These are phyloP conservation scores for Budorcas taxicolor DNA, from an alignment of 2,113 vertebrate species.

Conservation along the genomic window DNA sequence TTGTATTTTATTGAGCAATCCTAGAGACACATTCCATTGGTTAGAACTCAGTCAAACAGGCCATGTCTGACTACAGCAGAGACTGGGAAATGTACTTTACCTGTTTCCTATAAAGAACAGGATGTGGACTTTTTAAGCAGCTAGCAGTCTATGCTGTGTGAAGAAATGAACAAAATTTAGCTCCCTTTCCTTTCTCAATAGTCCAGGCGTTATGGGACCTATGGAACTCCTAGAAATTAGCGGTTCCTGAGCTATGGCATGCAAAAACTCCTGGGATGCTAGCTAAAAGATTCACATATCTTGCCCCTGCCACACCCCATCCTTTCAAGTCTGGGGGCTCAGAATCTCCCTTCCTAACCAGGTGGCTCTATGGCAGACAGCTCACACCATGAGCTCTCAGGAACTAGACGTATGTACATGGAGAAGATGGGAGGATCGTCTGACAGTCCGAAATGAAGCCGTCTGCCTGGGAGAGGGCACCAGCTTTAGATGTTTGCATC, in stretches of 20 bases:
- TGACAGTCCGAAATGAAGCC: neutral
- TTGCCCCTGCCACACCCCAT: neutral
- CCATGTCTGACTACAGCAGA: neutral
- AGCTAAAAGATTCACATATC: neutral
- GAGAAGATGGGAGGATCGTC: neutral
- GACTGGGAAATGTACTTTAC: neutral
- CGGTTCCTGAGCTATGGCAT: neutral
- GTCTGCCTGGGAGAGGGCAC: accelerated
- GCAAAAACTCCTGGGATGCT: neutral
- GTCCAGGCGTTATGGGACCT: neutral
- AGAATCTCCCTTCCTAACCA: neutral
- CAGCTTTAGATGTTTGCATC: neutral
- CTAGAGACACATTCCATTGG: neutral
- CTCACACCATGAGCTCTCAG: neutral
- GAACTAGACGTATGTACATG: neutral
- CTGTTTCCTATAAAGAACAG: neutral
- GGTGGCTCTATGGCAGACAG: neutral
- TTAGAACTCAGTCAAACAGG: neutral
- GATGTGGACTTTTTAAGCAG: neutral
- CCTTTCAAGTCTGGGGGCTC: neutral
- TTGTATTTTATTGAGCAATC: neutral
- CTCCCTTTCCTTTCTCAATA: neutral
- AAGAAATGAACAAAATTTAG: neutral
- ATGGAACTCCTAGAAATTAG: neutral
- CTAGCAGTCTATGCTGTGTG: neutral